A percentile compares a stretch with the other conserved stretches of the same genome.
phyloP scores from a whole-genome alignment of 2,888 invertebrate genomes.

The Magallana nippona region DNA sequence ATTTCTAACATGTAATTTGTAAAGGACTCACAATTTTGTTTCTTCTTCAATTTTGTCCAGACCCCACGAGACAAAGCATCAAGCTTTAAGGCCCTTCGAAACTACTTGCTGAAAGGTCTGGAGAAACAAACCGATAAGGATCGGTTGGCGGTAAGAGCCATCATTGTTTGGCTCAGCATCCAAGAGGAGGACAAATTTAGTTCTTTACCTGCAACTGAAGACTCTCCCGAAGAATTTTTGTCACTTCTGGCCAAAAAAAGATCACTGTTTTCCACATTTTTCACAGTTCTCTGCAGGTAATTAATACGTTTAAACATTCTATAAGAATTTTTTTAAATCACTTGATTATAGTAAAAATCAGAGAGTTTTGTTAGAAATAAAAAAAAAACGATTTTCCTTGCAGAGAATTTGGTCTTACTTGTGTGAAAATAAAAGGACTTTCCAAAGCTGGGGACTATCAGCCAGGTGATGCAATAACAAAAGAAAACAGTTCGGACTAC shows the following conservation, averaged over 20 bases:
- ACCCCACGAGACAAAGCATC: background rate
- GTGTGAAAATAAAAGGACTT: background rate
- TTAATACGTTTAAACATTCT: background rate
- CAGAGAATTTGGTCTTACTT: slow-evolving; percentile 16
- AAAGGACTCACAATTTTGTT: no score
- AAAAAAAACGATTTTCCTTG: background rate
- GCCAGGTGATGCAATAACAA: slow-evolving; percentile 16
- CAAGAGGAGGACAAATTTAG: slow-evolving; percentile 39
- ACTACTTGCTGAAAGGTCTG: slow-evolving; percentile 21
- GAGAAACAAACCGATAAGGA: slow-evolving; percentile 7
- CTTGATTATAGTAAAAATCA: no score
- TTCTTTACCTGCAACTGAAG: background rate
- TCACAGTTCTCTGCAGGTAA: slow-evolving; percentile 46
- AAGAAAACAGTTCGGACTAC: background rate
- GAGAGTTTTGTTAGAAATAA: no score
- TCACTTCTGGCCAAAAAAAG: slow-evolving; percentile 39
- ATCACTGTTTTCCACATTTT: slow-evolving; percentile 44
- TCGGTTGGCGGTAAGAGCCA: slow-evolving; percentile 34
- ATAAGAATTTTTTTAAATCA: background rate
- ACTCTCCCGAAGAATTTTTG: slow-evolving; percentile 39
- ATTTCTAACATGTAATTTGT: no score
- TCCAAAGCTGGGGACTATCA: slow-evolving; percentile 33
- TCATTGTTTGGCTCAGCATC: slow-evolving; percentile 45
- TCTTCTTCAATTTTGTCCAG: background rate
- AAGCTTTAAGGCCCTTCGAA: background rate